These are phyloP conservation scores for Myotis myotis DNA, from an alignment of 2,797 vertebrate species.

Conservation along the genomic window DNA sequence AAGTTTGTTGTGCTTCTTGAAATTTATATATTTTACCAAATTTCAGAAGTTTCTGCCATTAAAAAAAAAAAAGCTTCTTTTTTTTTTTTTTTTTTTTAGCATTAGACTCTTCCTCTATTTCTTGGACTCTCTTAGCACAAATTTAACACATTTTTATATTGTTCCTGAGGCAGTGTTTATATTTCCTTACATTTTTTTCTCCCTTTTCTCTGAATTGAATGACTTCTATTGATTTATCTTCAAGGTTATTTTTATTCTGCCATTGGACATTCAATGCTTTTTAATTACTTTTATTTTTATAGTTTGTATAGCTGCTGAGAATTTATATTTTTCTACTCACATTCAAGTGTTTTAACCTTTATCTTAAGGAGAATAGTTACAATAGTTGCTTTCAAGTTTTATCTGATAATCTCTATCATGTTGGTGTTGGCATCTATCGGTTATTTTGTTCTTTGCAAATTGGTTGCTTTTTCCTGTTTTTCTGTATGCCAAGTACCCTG, in stretches of 20 bases:
- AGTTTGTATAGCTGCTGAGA: neutral
- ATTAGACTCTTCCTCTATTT: neutral
- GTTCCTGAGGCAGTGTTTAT: neutral
- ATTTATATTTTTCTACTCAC: neutral
- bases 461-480: neutral
- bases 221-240: neutral
- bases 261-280: neutral
- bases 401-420: neutral
- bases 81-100: neutral
- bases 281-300: neutral
- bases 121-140: neutral
- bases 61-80: neutral
- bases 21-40: neutral
- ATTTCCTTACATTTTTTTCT: neutral
- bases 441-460: neutral
- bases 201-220: neutral
- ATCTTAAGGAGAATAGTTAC: neutral
- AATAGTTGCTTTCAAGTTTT: neutral
- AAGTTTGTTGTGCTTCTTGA: constrained; percentile 2
- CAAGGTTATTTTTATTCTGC: neutral
- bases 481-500: neutral
- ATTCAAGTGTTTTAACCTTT: neutral
- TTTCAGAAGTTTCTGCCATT: neutral
- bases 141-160: neutral
- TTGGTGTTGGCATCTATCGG: neutral